Percentiles rank a stretch among this genome's conserved stretches.
phyloP scores from a whole-genome alignment of 2,888 invertebrate species.

The Sipha maydis region DNA sequence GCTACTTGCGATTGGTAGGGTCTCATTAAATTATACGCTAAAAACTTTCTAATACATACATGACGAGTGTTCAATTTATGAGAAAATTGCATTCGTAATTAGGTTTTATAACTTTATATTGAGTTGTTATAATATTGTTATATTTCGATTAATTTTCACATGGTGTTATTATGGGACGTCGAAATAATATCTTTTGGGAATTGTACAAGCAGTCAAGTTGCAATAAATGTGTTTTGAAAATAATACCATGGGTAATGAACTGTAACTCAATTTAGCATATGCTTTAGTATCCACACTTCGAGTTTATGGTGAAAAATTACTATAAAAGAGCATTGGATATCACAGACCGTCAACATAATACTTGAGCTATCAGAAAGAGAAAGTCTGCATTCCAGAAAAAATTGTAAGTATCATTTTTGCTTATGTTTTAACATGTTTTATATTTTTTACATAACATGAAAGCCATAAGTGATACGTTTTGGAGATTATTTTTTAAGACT shows the following conservation, averaged over 20 bases:
- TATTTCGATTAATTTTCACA: slow-evolving; percentile 11
- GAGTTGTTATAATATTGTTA: background rate
- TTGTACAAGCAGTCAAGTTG: background rate
- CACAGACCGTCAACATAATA: background rate
- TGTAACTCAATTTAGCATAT: background rate
- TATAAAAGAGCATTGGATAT: slow-evolving; percentile 24
- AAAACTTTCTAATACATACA: background rate
- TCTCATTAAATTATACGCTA: background rate
- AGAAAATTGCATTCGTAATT: background rate
- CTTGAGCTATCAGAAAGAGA: background rate
- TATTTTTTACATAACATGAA: background rate
- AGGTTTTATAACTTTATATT: background rate
- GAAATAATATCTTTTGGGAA: slow-evolving; percentile 4
- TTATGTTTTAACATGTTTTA: background rate
- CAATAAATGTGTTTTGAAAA: slow-evolving; percentile 3
- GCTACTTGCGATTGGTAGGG: background rate
- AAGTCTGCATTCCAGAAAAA: background rate
- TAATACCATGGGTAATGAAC: background rate
- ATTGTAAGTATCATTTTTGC: background rate
- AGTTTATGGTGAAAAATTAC: background rate
- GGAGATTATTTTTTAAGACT: background rate
- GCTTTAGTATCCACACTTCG: background rate
- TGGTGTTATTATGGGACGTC: background rate
- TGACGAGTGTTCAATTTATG: background rate
- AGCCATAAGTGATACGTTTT: background rate